phyloP scores from a whole-genome alignment of 2,113 vertebrate species.

The Chionomys nivalis region DNA sequence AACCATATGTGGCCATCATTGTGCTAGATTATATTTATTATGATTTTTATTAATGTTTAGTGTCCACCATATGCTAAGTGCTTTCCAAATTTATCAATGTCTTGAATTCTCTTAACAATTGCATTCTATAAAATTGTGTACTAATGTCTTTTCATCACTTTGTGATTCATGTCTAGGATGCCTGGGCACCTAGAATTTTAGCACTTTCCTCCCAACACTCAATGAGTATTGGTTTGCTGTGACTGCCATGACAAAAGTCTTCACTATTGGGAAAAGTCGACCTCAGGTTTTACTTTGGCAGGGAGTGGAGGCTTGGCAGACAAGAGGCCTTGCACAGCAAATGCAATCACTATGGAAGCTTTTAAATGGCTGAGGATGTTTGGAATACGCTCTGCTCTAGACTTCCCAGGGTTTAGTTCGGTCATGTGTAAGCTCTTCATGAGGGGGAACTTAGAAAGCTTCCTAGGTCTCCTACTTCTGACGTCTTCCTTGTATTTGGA shows the following conservation, averaged over 20 bases:
- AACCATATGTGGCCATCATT: not conserved
- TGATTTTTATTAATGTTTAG: not conserved
- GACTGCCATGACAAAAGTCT: not conserved
- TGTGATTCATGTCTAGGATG: not conserved
- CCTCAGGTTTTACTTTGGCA: not conserved
- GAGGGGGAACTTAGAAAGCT: not conserved
- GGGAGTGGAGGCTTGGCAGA: not conserved
- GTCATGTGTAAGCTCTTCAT: not conserved
- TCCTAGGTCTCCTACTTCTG: not conserved
- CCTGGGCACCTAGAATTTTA: not conserved
- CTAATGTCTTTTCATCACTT: not conserved
- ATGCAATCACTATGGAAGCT: not conserved
- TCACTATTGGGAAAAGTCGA: conserved; percentile 28
- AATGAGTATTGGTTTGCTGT: not conserved
- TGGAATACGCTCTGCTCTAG: not conserved
- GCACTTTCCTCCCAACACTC: not conserved
- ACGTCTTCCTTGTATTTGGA: not conserved
- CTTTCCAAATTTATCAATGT: conserved; percentile 37
- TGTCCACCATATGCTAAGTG: not conserved
- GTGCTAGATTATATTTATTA: not conserved
- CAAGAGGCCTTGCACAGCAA: not conserved
- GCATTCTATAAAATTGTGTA: not conserved
- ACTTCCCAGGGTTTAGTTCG: not conserved
- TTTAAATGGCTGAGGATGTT: not conserved
- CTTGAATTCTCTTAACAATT: conserved; percentile 9